A percentile compares a stretch with the other conserved stretches of the same genome.
Conservation (phyloP, 2,113 vertebrate genomes). For the Terrapene triunguis region DNA sequence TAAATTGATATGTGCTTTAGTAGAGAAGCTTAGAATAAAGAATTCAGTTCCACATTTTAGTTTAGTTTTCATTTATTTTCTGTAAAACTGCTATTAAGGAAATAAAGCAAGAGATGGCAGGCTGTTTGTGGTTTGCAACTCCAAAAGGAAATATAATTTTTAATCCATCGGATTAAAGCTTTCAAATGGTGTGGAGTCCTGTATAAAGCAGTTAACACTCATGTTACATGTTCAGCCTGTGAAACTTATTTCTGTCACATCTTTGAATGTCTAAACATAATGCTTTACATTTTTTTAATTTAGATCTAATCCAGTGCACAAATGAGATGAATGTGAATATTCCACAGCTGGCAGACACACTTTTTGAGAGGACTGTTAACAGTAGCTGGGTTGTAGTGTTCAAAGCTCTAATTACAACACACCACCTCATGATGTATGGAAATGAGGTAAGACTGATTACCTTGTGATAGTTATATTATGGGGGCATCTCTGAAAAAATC, state of each 20-base stretch:
- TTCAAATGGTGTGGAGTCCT: background rate
- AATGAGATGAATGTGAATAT: slow-evolving; percentile 96
- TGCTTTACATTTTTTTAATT: slow-evolving; percentile 41
- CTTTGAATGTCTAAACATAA: slow-evolving; percentile 18
- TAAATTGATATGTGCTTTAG: background rate
- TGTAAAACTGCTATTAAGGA: background rate
- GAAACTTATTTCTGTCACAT: background rate
- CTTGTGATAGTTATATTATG: background rate
- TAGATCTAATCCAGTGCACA: slow-evolving; percentile 95
- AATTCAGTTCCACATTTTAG: background rate
- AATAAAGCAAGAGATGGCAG: background rate
- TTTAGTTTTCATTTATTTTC: background rate
- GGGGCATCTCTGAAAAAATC: background rate
- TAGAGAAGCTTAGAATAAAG: background rate
- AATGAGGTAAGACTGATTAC: slow-evolving; percentile 88
- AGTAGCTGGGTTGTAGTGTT: slow-evolving; percentile 98
- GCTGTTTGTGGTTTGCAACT: background rate
- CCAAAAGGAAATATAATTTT: background rate
- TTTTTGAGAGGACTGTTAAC: slow-evolving; percentile 91
- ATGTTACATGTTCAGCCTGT: background rate
- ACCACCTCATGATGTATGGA: slow-evolving; percentile 98
- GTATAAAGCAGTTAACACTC: background rate
- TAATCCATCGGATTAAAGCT: background rate
- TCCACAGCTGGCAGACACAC: slow-evolving; percentile 90
- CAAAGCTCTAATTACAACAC: slow-evolving; percentile 95